These are phyloP conservation scores for Bombus cullumanus DNA, from an alignment of 1,140 invertebrate species.

Conservation along the genomic window DNA sequence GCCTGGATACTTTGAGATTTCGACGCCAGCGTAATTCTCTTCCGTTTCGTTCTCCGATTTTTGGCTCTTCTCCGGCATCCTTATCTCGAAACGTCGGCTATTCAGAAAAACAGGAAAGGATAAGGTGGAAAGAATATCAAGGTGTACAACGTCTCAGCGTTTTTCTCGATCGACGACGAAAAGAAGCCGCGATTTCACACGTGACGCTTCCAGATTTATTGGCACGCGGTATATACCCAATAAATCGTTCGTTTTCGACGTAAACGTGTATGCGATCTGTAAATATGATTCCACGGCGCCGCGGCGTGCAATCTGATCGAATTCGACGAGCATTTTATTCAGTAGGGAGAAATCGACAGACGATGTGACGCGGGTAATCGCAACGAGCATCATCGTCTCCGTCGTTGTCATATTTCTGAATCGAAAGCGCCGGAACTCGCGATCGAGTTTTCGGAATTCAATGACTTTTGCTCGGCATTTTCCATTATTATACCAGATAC, in stretches of 20 bases:
- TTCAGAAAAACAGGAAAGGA: not conserved
- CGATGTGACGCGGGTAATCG: slow-evolving; percentile 27
- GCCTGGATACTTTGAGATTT: too few species aligned
- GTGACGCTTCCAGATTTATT: slow-evolving; percentile 35
- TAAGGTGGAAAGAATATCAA: not conserved
- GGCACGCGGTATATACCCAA: slow-evolving; percentile 43
- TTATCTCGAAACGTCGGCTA: not conserved
- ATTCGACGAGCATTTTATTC: slow-evolving; percentile 41
- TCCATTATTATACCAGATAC: not conserved
- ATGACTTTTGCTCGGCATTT: not conserved
- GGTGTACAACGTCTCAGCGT: not conserved
- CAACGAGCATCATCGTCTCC: not conserved
- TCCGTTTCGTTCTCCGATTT: not conserved
- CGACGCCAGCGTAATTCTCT: too few species aligned
- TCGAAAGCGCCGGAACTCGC: not conserved
- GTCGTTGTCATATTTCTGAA: slow-evolving; percentile 5
- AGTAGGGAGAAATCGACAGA: slow-evolving; percentile 22
- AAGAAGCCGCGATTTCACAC: slow-evolving; percentile 45
- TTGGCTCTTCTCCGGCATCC: not conserved
- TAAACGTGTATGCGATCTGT: slow-evolving; percentile 31
- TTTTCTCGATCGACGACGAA: not conserved
- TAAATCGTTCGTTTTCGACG: slow-evolving; percentile 55
- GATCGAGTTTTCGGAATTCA: not conserved
- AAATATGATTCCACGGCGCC: slow-evolving; percentile 39
- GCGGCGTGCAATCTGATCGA: slow-evolving; percentile 16